Base-by-base conservation (phyloP, 2,888 invertebrate species). In the Rhagonycha fulva region DNA sequence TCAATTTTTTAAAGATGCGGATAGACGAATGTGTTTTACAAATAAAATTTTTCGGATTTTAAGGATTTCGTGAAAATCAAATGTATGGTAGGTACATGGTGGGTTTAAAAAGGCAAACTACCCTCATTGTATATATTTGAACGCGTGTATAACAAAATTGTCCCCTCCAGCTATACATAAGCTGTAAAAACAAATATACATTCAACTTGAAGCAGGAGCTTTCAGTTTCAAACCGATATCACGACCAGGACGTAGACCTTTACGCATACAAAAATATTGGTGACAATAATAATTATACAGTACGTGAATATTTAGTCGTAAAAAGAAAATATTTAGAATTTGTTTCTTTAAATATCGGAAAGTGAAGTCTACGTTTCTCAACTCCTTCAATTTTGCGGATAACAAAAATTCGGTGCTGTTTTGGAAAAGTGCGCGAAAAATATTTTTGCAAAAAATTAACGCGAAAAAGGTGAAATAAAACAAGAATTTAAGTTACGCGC, bases 211-310 rank as follows among this genome's bases (percentile, higher is more conserved):
- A 63, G 30, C 26, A 67, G 23, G 68, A 68, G 61, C 72, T 72
- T 72, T 77, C 70, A 77, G 77, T 77, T 75, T 66, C n/a, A 66
- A 75, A 68, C 30, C 60, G 70, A 72, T 72, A 62, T 67, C 7
- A 47, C n/a, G 32, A 66, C 14, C 66, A 74, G 77, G 74, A 69
- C 77, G 74, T 77, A 77, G 77, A 77, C 77, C 77, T 77, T 73
- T 77, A 74, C 62, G 74, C 74, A 47, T 66, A 74, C 70, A 74
- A 70, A 75, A 62, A 69, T 68, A 71, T 68, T 72, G 14, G 66
- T 28, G 66, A 47, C 47, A 47, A 47, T 47, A 47, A 47, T n/a
- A 26, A 26, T 26, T 26, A 68, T 68, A 69, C 69, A 74, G 71
- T 76, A 70, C 76, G 76, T 70, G 77, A 69, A 74, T 69, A 67